Conservation (phyloP, 2,888 invertebrate species). For the Lydus trimaculatus region DNA sequence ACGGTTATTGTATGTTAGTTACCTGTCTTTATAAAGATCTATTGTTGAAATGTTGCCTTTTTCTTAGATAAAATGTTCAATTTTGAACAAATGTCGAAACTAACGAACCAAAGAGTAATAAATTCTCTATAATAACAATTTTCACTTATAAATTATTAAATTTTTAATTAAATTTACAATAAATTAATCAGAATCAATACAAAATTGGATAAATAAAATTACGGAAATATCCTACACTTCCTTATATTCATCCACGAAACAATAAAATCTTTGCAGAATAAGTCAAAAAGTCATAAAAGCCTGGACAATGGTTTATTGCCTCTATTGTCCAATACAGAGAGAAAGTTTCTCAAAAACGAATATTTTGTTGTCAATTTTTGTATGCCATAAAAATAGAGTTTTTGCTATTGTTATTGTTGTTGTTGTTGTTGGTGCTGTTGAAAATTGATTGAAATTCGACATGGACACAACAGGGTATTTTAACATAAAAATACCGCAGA, state of each 20-base stretch:
- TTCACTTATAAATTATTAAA: background rate
- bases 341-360: constrained; percentile 39
- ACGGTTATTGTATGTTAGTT: background rate
- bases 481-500: background rate
- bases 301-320: constrained; percentile 41
- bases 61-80: background rate
- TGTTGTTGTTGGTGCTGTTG: background rate
- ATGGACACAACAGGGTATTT: background rate
- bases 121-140: background rate
- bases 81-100: background rate
- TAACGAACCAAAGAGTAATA: background rate
- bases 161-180: background rate
- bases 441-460: constrained; percentile 3
- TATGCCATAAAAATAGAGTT: background rate
- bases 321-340: constrained; percentile 39
- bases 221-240: background rate
- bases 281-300: constrained; percentile 40
- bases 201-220: background rate
- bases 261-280: constrained; percentile 43
- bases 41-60: background rate
- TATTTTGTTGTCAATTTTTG: constrained; percentile 34
- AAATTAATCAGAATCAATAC: background rate
- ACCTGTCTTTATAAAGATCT: background rate
- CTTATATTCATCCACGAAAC: constrained; percentile 30
- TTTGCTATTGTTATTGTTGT: background rate